Evolutionary conservation across 2,797 vertebrate genomes (phyloP).

Genomic region (Kryptopterus vitreolus): DNA sequence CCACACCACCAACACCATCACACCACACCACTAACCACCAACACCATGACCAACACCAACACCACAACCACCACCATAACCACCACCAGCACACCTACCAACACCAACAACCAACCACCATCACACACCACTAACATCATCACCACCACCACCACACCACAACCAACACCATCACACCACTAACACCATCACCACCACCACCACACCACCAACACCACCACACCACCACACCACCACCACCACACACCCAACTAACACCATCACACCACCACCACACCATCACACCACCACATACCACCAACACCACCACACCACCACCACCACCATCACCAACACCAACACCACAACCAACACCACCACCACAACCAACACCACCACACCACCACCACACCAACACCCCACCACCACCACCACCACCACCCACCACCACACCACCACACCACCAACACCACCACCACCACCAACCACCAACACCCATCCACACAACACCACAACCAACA

Average conservation of each 20-base stretch:
- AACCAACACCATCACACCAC: not conserved
- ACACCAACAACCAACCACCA: not conserved
- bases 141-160: not conserved
- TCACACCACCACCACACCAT: too few species aligned
- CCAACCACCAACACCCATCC: not conserved
- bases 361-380: not conserved
- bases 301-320: not conserved
- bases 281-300: too few species aligned
- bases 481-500: not conserved
- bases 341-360: not conserved
- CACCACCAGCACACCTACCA: not conserved
- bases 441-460: not conserved
- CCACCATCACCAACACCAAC: not conserved
- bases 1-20: not conserved
- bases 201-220: not conserved
- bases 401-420: not conserved
- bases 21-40: not conserved
- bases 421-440: not conserved
- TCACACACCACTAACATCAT: not conserved
- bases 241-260: not conserved
- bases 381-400: not conserved
- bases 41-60: not conserved
- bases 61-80: not conserved
- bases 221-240: not conserved
- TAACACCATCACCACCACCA: too few species aligned